phyloP scores from a whole-genome alignment of 2,113 vertebrate genomes.

The Bubo scandiacus region DNA sequence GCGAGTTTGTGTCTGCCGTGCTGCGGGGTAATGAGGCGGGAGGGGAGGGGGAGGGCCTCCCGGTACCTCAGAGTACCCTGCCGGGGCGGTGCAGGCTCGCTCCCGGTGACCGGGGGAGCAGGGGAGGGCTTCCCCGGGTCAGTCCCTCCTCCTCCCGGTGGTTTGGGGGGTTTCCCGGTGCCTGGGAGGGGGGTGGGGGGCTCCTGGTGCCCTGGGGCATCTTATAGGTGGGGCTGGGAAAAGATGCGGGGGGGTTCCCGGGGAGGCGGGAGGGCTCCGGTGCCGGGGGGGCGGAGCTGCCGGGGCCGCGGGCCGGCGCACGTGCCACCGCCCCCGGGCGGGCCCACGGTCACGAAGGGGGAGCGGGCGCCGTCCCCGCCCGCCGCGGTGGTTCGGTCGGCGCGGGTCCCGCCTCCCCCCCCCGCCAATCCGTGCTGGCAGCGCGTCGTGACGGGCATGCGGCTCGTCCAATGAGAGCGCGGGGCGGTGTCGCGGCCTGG shows the following conservation, averaged over 20 bases:
- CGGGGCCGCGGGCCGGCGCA: too few relatives aligned
- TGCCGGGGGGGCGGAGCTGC: background rate
- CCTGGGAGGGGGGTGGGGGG: background rate
- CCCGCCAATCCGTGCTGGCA: background rate
- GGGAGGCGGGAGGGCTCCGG: background rate
- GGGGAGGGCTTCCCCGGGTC: too few relatives aligned
- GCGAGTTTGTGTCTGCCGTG: background rate
- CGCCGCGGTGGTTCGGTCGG: background rate
- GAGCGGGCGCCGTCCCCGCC: too few relatives aligned
- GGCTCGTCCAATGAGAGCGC: rapidly evolving
- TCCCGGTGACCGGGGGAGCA: background rate
- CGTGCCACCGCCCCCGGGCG: background rate
- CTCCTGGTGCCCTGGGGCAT: background rate
- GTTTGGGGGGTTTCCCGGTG: too few relatives aligned
- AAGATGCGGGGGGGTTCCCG: background rate
- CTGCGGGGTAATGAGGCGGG: too few relatives aligned
- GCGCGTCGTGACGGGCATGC: background rate
- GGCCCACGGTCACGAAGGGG: background rate
- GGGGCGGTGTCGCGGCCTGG: background rate
- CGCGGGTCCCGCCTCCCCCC: too few relatives aligned
- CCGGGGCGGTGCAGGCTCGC: rapidly evolving
- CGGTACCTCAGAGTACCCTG: background rate
- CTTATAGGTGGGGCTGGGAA: too few relatives aligned
- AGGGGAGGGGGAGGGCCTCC: background rate
- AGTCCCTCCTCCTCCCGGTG: background rate